These are phyloP conservation scores for Parauchenoglanis punctatus DNA, from an alignment of 2,797 vertebrate species.

Conservation along the genomic window DNA sequence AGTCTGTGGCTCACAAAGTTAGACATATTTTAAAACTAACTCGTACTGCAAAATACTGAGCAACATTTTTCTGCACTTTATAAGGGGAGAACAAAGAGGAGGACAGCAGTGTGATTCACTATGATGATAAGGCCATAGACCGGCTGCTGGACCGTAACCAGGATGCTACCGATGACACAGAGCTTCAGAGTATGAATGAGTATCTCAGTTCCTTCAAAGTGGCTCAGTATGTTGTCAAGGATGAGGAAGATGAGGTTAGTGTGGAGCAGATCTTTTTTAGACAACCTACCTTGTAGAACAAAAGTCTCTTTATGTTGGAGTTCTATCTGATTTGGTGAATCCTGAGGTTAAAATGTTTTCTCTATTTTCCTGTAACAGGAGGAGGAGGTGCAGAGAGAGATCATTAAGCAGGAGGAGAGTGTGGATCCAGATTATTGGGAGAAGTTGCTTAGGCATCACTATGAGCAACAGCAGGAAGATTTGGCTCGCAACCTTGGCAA, in stretches of 20 bases:
- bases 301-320: neutral
- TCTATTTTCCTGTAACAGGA: constrained; percentile 73
- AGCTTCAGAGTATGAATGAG: constrained; percentile 97
- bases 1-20: neutral
- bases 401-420: constrained; percentile 98
- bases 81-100: constrained; percentile 92
- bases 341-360: neutral
- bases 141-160: constrained; percentile 92
- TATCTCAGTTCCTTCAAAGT: constrained; percentile 99
- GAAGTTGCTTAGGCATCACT: constrained; percentile 94
- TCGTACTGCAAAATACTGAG: neutral
- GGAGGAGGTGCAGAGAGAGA: constrained; percentile 95
- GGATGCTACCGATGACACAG: constrained; percentile 92
- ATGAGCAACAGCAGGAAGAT: constrained; percentile 98
- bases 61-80: neutral
- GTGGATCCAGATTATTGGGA: constrained; percentile 99
- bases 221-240: constrained; percentile 97
- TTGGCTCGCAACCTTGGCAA: constrained; percentile 95
- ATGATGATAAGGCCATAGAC: constrained; percentile 96
- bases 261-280: neutral
- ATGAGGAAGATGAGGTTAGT: constrained; percentile 96
- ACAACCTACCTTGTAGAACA: neutral
- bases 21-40: neutral
- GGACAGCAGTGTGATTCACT: constrained; percentile 96
- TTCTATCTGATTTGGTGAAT: neutral